These are phyloP conservation scores for Neuroterus valhalla DNA, from an alignment of 1,140 invertebrate genomes.

Conservation along the genomic window DNA sequence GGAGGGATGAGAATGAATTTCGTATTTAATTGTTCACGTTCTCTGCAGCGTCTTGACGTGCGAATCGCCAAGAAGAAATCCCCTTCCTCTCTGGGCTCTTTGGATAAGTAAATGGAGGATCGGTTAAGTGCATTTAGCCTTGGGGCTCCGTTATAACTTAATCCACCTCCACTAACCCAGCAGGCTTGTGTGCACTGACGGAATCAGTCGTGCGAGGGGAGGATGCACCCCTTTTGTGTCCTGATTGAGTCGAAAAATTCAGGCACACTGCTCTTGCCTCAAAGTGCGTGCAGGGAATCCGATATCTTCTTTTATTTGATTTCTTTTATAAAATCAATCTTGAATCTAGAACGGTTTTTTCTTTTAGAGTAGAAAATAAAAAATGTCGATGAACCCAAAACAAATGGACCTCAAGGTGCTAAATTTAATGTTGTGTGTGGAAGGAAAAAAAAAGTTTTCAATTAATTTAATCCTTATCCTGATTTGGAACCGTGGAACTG, in stretches of 20 bases:
- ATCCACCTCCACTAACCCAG: slow-evolving; percentile 9
- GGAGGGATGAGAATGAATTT: not conserved
- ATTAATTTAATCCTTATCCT: too few species aligned
- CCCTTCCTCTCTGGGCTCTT: not conserved
- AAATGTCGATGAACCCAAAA: not conserved
- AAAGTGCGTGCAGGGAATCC: slow-evolving; percentile 8
- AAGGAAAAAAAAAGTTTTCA: too few species aligned
- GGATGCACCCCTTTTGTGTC: slow-evolving; percentile 17
- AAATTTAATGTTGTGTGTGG: too few species aligned
- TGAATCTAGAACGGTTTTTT: not conserved
- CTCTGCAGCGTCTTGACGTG: slow-evolving; percentile 11
- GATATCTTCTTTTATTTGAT: not conserved
- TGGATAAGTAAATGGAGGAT: slow-evolving; percentile 19
- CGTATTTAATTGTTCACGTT: slow-evolving; percentile 18
- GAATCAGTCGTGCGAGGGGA: slow-evolving; percentile 22
- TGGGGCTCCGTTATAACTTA: slow-evolving; percentile 9
- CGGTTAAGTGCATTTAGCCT: slow-evolving; percentile 18
- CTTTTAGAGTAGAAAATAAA: not conserved
- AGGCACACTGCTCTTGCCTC: slow-evolving; percentile 2
- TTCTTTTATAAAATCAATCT: slow-evolving; percentile 1
- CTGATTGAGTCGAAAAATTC: slow-evolving; percentile 26
- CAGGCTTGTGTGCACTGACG: slow-evolving; percentile 15
- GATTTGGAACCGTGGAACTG: too few species aligned
- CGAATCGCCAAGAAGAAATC: slow-evolving; percentile 2
- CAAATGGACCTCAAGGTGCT: too few species aligned